These are phyloP conservation scores for Ephydatia muelleri DNA, from an alignment of 37 sponge, comb jelly and placozoan genomes.

Conservation along the genomic window DNA sequence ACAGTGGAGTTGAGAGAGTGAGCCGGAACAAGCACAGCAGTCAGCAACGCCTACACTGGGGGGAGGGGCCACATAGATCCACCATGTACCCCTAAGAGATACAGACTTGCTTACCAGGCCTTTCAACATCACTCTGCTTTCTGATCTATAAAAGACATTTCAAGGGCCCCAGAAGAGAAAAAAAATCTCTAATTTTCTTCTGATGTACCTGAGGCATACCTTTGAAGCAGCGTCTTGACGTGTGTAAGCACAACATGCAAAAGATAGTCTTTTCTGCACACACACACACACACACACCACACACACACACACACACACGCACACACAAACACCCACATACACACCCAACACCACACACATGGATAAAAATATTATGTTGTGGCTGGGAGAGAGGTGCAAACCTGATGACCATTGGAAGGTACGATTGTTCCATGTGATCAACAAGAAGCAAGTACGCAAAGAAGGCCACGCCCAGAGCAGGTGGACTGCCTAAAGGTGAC, in stretches of 20 bases:
- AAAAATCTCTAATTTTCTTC: not conserved
- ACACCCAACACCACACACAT: not conserved
- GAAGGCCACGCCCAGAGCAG: conserved; percentile 30
- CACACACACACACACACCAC: not conserved
- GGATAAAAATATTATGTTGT: too few species aligned
- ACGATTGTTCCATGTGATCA: conserved; percentile 15
- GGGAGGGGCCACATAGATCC: not conserved
- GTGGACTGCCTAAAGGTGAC: not conserved
- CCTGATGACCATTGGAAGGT: conserved; percentile 35
- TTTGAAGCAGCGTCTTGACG: conserved; percentile 16
- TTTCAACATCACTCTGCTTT: conserved; percentile 8
- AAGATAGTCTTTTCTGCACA: not conserved
- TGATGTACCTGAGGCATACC: conserved; percentile 10
- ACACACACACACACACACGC: not conserved
- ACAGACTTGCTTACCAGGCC: conserved; percentile 58
- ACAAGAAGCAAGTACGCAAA: conserved; percentile 44
- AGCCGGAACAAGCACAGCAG: conserved; percentile 6
- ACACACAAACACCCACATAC: too few species aligned
- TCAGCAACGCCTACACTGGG: conserved; percentile 27
- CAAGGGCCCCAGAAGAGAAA: not conserved
- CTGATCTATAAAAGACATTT: not conserved
- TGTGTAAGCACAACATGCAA: conserved; percentile 19
- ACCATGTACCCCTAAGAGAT: not conserved
- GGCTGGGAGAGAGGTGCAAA: not conserved
- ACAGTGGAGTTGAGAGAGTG: conserved; percentile 20